Conservation (phyloP, 2,113 vertebrate genomes). For the Morphnarchus princeps region DNA sequence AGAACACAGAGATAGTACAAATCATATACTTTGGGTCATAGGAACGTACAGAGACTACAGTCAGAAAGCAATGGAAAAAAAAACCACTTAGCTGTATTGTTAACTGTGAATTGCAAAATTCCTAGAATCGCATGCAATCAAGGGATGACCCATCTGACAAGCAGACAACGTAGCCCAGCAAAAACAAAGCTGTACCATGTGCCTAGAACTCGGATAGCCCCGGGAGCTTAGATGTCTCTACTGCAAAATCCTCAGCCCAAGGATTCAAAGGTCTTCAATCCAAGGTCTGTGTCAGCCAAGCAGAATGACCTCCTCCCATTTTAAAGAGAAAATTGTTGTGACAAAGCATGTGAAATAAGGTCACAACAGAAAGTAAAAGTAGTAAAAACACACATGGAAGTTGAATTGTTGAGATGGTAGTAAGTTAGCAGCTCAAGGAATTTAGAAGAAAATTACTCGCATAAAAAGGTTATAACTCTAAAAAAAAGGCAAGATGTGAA, state of each 20-base stretch:
- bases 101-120: background rate
- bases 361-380: background rate
- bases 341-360: background rate
- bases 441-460: background rate
- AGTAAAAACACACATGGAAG: background rate
- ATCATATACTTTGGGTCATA: background rate
- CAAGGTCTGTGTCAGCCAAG: background rate
- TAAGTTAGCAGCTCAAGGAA: background rate
- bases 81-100: background rate
- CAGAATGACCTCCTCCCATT: background rate
- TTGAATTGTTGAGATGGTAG: background rate
- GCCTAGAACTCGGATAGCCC: background rate
- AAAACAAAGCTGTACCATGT: background rate
- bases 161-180: background rate
- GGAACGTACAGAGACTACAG: background rate
- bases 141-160: background rate
- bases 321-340: background rate
- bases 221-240: background rate
- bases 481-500: background rate
- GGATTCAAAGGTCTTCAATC: fast-evolving
- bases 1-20: background rate
- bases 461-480: background rate
- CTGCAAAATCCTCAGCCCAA: background rate
- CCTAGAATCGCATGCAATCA: background rate
- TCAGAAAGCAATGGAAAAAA: background rate